Evolutionary conservation across 2,797 vertebrate species (phyloP).

Genomic region (Lepus oiostolus): DNA sequence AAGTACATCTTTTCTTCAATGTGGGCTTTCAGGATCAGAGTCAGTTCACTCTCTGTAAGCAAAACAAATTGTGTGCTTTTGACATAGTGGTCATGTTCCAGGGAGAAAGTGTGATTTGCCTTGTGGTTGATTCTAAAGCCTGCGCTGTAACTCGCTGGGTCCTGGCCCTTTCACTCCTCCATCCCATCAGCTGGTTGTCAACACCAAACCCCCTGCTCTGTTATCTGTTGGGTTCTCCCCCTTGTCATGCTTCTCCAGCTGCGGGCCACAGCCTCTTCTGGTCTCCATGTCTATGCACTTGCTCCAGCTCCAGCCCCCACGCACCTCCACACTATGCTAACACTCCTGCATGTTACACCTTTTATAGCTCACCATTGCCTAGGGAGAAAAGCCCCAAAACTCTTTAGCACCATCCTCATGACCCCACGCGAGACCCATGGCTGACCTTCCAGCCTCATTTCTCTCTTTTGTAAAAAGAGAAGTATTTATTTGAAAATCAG

Average conservation of each 20-base stretch:
- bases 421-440: not conserved
- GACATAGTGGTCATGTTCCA: not conserved
- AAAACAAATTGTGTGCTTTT: not conserved
- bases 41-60: slow-evolving; percentile 2
- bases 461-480: not conserved
- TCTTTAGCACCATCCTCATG: not conserved
- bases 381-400: not conserved
- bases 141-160: not conserved
- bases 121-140: not conserved
- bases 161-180: not conserved
- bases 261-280: not conserved
- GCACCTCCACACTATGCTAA: fast-evolving
- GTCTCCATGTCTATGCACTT: not conserved
- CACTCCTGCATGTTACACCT: not conserved
- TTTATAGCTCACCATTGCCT: not conserved
- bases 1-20: not conserved
- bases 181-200: not conserved
- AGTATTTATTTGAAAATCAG: too few relatives aligned
- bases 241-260: not conserved
- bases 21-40: not conserved
- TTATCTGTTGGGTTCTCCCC: too few relatives aligned
- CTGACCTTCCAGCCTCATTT: not conserved
- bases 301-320: not conserved
- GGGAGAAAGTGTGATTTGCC: not conserved
- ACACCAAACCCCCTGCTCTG: not conserved